Conservation (phyloP, 2,797 vertebrate species). For the Poeciliopsis presidionis region DNA sequence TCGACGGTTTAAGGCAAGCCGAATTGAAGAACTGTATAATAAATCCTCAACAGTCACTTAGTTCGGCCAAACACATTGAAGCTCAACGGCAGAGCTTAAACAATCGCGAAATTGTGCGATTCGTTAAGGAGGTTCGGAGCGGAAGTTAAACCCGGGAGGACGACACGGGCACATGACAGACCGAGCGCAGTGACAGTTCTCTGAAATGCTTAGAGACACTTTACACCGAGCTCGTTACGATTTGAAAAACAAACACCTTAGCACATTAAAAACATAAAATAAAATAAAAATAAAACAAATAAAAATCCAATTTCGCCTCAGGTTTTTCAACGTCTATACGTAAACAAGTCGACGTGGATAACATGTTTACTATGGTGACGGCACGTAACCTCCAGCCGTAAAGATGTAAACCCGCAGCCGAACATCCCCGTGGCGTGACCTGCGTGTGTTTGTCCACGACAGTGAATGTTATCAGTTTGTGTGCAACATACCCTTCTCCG, state of each 20-base stretch:
- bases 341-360: slow-evolving; percentile 60
- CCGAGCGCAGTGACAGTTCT: slow-evolving; percentile 31
- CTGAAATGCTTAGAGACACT: slow-evolving; percentile 20
- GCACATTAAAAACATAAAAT: no score
- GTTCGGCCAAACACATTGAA: neutral
- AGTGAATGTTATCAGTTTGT: slow-evolving; percentile 13
- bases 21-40: slow-evolving; percentile 27
- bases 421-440: neutral
- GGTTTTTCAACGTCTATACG: slow-evolving; percentile 21
- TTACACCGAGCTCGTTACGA: neutral
- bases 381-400: neutral
- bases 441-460: neutral
- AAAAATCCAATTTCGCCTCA: slow-evolving; percentile 23
- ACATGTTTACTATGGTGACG: slow-evolving; percentile 37
- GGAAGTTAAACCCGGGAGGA: slow-evolving; percentile 4
- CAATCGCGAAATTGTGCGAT: neutral
- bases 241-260: neutral
- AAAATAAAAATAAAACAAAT: neutral
- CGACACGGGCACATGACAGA: slow-evolving; percentile 63
- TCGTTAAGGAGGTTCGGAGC: neutral
- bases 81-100: neutral
- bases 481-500: slow-evolving; percentile 70
- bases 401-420: neutral
- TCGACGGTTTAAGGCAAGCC: neutral
- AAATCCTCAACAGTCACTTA: accelerated